Evolutionary conservation across 2,113 vertebrate genomes (phyloP), one percentile per base, ranked within the genome.

Genomic region (Ahaetulla prasina): DNA sequence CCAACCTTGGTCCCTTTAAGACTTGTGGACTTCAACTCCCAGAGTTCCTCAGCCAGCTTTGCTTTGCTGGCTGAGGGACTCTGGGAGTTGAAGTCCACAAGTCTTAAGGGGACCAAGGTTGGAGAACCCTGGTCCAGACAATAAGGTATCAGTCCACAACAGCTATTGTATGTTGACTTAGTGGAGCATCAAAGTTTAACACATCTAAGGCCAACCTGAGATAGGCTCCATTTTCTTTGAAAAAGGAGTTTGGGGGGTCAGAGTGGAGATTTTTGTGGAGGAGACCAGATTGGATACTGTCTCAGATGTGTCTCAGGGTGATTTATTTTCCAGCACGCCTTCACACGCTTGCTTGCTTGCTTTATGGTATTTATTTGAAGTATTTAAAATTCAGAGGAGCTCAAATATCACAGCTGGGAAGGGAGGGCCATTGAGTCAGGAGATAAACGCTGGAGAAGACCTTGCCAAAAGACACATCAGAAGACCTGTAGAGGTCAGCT

Each of bases 261-360:
- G 18, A 85, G 43, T 43, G 22, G 84, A n/a, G 60, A n/a, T 63
- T 63, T n/a, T 63, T 9, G 30, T 63, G 60, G 60, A 14, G 60
- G 54, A 93, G 54, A 80, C 68, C 50, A 88, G 54, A 94, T 94
- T 91, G 89, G 88, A 87, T 52, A 87, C n/a, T 85, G 30, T 3
- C 0, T 0, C 23, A 84, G 11, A 2, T 57, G 8, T 0, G 52
- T 84, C 53, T 45, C 39, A 3, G 8, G 22, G 53, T 18, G 8
- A 50, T 35, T 39, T 23, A 8, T 54, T 88, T 57, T 57, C n/a
- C 27, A 50, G 5, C 12, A 30, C 1, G 16, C 27, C 27, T 27
- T 11, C 8, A 16, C 39, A 3, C 8, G 55, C 55, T 60, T 45
- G 23, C 54, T 60, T 45, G 23, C 54, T 45, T 87, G 4, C 39